Percentiles rank a stretch among this genome's conserved stretches.
These are phyloP conservation scores for Nasua narica DNA, from an alignment of 2,797 vertebrate genomes.

Conservation along the genomic window DNA sequence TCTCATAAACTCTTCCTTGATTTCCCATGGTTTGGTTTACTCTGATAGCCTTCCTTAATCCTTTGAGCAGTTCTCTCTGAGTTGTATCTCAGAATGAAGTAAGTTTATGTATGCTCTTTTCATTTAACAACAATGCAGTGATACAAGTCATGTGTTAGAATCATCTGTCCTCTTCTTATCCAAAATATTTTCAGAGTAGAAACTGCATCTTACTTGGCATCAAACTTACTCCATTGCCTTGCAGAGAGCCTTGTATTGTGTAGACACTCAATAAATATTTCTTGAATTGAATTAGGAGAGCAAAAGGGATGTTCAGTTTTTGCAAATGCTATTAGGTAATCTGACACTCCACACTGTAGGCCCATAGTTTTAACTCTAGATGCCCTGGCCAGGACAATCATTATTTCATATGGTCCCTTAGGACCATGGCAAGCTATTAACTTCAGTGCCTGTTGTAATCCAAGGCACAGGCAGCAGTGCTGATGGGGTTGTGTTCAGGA, in stretches of 20 bases:
- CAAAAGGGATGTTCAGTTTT: slow-evolving; percentile 59
- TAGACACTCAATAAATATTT: slow-evolving; percentile 48
- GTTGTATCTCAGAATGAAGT: neutral
- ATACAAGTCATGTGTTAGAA: neutral
- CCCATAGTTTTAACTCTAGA: slow-evolving; percentile 64
- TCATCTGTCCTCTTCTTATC: neutral
- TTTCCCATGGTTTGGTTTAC: neutral
- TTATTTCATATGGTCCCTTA: slow-evolving; percentile 62
- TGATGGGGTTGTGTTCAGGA: slow-evolving; percentile 36
- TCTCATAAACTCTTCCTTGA: neutral
- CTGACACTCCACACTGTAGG: slow-evolving; percentile 23
- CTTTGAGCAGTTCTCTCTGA: neutral
- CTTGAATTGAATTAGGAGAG: slow-evolving; percentile 40
- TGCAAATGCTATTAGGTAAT: slow-evolving; percentile 71
- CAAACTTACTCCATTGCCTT: neutral
- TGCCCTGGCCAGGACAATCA: slow-evolving; percentile 45
- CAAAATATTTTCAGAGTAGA: slow-evolving; percentile 36
- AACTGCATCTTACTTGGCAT: neutral
- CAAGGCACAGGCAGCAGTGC: slow-evolving; percentile 38
- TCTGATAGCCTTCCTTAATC: neutral
- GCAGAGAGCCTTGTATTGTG: neutral
- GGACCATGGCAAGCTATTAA: slow-evolving; percentile 55
- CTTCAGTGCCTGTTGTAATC: slow-evolving; percentile 56
- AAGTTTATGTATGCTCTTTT: neutral
- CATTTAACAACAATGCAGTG: neutral